These are phyloP conservation scores for Bembecia ichneumoniformis DNA, from an alignment of 2,888 invertebrate genomes.

Conservation along the genomic window DNA sequence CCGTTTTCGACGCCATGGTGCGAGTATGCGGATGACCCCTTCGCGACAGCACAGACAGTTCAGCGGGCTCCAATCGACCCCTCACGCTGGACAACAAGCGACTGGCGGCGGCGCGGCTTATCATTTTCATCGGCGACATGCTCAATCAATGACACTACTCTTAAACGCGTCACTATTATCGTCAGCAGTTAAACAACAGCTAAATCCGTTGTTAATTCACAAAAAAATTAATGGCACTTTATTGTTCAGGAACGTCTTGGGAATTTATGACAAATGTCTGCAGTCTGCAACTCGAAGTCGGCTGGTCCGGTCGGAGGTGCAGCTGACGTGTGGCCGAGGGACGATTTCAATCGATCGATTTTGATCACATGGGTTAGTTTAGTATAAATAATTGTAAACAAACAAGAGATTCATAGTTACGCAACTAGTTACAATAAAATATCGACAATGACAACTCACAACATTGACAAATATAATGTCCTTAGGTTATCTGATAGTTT, in stretches of 20 bases:
- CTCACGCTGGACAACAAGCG: constrained; percentile 33
- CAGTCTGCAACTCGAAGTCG: too few relatives aligned
- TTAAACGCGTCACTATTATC: constrained; percentile 15
- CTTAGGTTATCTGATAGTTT: neutral
- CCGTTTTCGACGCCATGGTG: constrained; percentile 38
- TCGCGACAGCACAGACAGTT: constrained; percentile 10
- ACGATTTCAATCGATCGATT: neutral
- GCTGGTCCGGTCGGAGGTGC: neutral
- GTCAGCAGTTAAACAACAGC: neutral
- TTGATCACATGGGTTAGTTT: neutral
- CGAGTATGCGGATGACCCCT: constrained; percentile 11
- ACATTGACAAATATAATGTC: too few relatives aligned
- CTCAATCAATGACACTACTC: constrained; percentile 56
- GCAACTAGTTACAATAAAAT: neutral
- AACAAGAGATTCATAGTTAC: neutral
- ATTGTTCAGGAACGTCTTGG: neutral
- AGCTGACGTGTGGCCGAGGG: neutral
- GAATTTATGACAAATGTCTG: neutral
- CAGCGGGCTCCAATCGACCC: constrained; percentile 19
- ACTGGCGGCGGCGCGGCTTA: constrained; percentile 36
- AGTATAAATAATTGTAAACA: too few relatives aligned
- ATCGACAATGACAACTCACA: neutral
- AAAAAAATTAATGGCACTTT: constrained; percentile 2
- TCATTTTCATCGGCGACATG: constrained; percentile 50
- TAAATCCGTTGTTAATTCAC: neutral